phyloP scores from a whole-genome alignment of 2,888 invertebrate species.

The Dione juno region DNA sequence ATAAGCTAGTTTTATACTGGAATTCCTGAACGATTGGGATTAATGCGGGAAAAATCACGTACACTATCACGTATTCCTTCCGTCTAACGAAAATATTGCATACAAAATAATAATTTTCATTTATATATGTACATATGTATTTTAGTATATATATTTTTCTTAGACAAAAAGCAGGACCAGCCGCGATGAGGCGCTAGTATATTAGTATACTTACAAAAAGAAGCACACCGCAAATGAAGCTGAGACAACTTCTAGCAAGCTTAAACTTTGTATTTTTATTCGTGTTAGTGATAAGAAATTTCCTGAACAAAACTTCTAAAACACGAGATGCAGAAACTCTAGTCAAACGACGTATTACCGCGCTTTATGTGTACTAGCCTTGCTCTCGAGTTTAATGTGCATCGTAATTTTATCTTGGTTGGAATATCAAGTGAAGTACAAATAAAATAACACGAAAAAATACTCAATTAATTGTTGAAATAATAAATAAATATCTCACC shows the following conservation, averaged over 20 bases:
- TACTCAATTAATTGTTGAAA: background rate
- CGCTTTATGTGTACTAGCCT: constrained; percentile 18
- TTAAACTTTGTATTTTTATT: constrained; percentile 11
- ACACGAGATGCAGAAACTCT: constrained; percentile 3
- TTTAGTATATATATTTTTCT: too few relatives aligned
- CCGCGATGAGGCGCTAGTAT: too few relatives aligned
- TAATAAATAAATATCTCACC: constrained; percentile 41
- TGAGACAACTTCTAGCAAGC: background rate
- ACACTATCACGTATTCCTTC: too few relatives aligned
- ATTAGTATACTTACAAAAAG: background rate
- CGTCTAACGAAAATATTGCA: too few relatives aligned
- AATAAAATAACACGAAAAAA: constrained; percentile 42
- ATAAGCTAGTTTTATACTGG: too few relatives aligned
- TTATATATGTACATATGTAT: too few relatives aligned
- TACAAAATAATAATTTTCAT: too few relatives aligned
- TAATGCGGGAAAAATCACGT: too few relatives aligned
- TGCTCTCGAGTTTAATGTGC: constrained; percentile 69
- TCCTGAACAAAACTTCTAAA: constrained; percentile 4
- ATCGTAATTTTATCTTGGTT: constrained; percentile 72
- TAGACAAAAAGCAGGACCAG: background rate
- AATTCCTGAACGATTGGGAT: too few relatives aligned
- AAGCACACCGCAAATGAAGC: background rate
- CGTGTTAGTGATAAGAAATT: constrained; percentile 16
- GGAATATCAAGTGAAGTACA: constrained; percentile 51
- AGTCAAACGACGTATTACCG: constrained; percentile 18